phyloP scores from a whole-genome alignment of 2,888 invertebrate species.

The Platypus cylindrus region DNA sequence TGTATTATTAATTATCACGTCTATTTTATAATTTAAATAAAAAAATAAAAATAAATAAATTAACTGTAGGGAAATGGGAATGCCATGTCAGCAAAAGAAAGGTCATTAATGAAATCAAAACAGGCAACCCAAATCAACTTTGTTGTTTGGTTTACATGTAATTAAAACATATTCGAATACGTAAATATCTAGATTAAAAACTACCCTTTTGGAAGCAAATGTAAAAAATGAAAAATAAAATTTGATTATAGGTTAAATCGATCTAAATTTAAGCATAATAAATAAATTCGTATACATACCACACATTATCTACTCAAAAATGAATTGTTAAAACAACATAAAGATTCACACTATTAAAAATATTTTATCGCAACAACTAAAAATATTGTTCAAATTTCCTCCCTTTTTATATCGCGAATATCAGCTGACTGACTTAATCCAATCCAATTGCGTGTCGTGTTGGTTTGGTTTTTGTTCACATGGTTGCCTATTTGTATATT shows the following conservation, averaged over 20 bases:
- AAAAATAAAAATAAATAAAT: conserved; percentile 1
- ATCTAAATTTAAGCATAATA: not conserved
- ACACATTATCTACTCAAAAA: conserved; percentile 10
- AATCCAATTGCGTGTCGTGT: too few species aligned
- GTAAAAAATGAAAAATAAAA: conserved; percentile 3
- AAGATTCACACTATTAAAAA: conserved; percentile 6
- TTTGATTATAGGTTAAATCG: too few species aligned
- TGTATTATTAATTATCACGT: too few species aligned
- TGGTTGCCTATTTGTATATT: too few species aligned
- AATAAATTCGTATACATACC: conserved; percentile 6
- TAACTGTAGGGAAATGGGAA: not conserved
- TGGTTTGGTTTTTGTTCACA: too few species aligned
- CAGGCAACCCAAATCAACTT: too few species aligned
- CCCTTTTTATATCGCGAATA: too few species aligned
- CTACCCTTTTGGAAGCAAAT: conserved; percentile 1
- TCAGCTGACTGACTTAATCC: too few species aligned
- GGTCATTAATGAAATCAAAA: not conserved
- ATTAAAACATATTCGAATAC: too few species aligned
- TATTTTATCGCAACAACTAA: too few species aligned
- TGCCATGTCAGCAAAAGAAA: conserved; percentile 8
- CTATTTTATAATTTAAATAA: conserved; percentile 7
- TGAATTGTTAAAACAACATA: conserved; percentile 3
- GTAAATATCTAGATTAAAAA: too few species aligned
- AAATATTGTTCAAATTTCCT: conserved; percentile 10
- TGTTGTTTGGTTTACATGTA: too few species aligned